These are phyloP conservation scores for Timema cristinae DNA, from an alignment of 2,888 invertebrate species.

Conservation along the genomic window DNA sequence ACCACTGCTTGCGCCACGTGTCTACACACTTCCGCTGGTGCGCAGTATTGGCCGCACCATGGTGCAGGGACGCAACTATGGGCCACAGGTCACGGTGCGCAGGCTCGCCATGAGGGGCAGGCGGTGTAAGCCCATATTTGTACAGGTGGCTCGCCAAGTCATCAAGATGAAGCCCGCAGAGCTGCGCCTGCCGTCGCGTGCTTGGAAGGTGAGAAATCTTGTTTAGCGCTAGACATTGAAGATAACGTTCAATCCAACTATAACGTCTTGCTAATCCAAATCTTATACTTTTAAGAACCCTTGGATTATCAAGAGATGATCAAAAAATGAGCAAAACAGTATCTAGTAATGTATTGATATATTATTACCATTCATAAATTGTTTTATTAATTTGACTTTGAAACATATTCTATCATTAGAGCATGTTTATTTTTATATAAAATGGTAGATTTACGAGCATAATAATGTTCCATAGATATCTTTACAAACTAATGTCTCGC, in stretches of 20 bases:
- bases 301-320: too few relatives aligned
- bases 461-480: too few relatives aligned
- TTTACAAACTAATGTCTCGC: too few relatives aligned
- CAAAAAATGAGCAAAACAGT: background rate
- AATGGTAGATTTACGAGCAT: too few relatives aligned
- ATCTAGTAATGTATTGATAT: too few relatives aligned
- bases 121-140: conserved; percentile 54
- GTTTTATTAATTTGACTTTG: too few relatives aligned
- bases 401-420: too few relatives aligned
- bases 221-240: background rate
- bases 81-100: conserved; percentile 60
- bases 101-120: conserved; percentile 55
- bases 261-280: too few relatives aligned
- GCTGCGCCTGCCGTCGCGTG: conserved; percentile 56
- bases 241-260: too few relatives aligned
- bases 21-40: conserved; percentile 60
- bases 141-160: conserved; percentile 60
- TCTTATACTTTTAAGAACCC: too few relatives aligned
- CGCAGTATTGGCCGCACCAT: conserved; percentile 61
- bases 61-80: conserved; percentile 62
- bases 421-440: too few relatives aligned
- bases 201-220: conserved; percentile 53
- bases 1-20: conserved; percentile 53
- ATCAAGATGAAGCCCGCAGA: conserved; percentile 55
- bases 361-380: too few relatives aligned